These are phyloP conservation scores for Caradrina kadenii DNA, from an alignment of 2,888 invertebrate species.

Conservation along the genomic window DNA sequence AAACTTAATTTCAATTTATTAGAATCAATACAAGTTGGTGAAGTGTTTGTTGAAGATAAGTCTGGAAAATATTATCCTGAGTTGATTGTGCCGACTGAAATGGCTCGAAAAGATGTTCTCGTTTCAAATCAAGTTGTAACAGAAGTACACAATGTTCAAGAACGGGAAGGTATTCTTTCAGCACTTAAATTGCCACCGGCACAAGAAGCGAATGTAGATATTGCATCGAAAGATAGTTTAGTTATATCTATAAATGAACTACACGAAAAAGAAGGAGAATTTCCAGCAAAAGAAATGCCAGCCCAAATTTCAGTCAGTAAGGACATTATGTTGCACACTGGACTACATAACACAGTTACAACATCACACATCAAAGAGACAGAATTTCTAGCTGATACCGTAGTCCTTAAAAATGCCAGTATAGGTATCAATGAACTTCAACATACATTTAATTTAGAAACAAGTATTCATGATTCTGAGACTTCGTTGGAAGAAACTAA, in stretches of 20 bases:
- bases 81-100: slow-evolving; percentile 94
- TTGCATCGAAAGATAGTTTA: slow-evolving; percentile 91
- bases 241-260: slow-evolving; percentile 88
- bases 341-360: slow-evolving; percentile 91
- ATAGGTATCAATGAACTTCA: slow-evolving; percentile 91
- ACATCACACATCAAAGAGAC: slow-evolving; percentile 92
- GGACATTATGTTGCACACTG: slow-evolving; percentile 83
- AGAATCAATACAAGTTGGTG: slow-evolving; percentile 92
- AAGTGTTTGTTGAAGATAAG: slow-evolving; percentile 93
- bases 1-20: slow-evolving; percentile 91
- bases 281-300: slow-evolving; percentile 81
- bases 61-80: slow-evolving; percentile 95
- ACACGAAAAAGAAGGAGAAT: slow-evolving; percentile 92
- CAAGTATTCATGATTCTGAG: slow-evolving; percentile 91
- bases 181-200: slow-evolving; percentile 90
- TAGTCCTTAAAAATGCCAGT: slow-evolving; percentile 89
- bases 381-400: slow-evolving; percentile 86
- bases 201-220: slow-evolving; percentile 91
- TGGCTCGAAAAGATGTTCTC: slow-evolving; percentile 92
- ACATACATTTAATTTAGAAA: slow-evolving; percentile 91
- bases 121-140: slow-evolving; percentile 92
- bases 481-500: slow-evolving; percentile 84
- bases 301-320: slow-evolving; percentile 75
- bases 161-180: slow-evolving; percentile 92
- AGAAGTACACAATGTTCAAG: slow-evolving; percentile 92